These are phyloP conservation scores for Crotophaga sulcirostris DNA, from an alignment of 2,113 vertebrate species.

Conservation along the genomic window DNA sequence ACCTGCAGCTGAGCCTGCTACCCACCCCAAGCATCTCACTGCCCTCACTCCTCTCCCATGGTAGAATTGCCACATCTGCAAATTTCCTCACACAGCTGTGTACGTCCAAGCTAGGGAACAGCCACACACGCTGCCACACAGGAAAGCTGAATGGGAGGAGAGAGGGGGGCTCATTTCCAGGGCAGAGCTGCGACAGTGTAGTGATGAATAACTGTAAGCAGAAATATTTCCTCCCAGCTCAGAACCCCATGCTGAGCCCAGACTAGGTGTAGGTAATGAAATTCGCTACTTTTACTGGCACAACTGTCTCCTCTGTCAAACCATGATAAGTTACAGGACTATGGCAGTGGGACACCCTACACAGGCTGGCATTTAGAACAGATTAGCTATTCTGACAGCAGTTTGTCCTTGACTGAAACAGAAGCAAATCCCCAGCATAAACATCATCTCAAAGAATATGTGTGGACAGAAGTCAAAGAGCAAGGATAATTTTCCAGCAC, in stretches of 20 bases:
- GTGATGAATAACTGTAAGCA: background rate
- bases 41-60: background rate
- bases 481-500: background rate
- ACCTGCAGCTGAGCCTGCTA: background rate
- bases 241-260: background rate
- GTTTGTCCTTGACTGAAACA: background rate
- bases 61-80: background rate
- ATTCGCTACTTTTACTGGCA: background rate
- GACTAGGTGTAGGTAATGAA: fast-evolving
- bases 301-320: background rate
- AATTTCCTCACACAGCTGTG: fast-evolving
- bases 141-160: background rate
- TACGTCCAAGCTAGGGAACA: background rate
- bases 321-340: background rate
- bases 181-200: background rate
- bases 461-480: background rate
- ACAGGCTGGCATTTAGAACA: background rate
- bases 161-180: background rate
- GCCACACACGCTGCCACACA: background rate
- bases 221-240: background rate
- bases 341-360: background rate
- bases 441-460: background rate
- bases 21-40: fast-evolving
- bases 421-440: background rate
- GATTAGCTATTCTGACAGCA: background rate